These are phyloP conservation scores for Siniperca scherzeri DNA, from an alignment of 2,797 vertebrate genomes.

Conservation along the genomic window DNA sequence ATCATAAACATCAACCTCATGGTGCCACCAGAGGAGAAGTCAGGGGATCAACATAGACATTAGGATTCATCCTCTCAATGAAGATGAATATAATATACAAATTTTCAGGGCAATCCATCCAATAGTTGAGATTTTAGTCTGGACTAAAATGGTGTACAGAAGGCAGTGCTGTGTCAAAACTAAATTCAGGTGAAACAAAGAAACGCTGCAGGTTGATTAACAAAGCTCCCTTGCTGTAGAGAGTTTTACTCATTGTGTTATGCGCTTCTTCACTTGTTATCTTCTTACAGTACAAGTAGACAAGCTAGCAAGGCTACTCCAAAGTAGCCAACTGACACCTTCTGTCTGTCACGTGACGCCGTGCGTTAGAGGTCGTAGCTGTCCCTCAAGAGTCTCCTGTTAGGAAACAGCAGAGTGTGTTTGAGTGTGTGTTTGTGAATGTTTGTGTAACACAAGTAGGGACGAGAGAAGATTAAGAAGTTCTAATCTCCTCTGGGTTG, in stretches of 20 bases:
- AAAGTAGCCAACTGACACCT: not conserved
- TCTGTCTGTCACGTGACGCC: not conserved
- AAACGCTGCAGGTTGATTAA: not conserved
- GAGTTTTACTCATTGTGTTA: not conserved
- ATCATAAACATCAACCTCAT: not conserved
- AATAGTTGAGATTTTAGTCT: not conserved
- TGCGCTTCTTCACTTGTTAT: not conserved
- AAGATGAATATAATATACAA: no score
- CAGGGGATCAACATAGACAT: not conserved
- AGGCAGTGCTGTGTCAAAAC: not conserved
- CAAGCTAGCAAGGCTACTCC: not conserved
- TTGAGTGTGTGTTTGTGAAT: conserved; percentile 36
- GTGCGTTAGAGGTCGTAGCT: not conserved
- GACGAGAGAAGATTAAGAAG: conserved; percentile 68
- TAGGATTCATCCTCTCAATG: not conserved
- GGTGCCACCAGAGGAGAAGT: not conserved
- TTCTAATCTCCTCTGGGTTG: conserved; percentile 70
- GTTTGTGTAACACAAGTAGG: conserved; percentile 56
- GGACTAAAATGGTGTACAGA: not conserved
- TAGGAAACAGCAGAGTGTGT: conserved; percentile 5
- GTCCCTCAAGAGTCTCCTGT: conserved; percentile 16
- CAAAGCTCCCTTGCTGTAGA: not conserved
- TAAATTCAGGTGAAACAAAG: conserved; percentile 2
- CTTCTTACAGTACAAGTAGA: not conserved
- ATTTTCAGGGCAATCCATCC: not conserved